phyloP scores from a whole-genome alignment of 1,140 invertebrate genomes.

The Tenebrio molitor region DNA sequence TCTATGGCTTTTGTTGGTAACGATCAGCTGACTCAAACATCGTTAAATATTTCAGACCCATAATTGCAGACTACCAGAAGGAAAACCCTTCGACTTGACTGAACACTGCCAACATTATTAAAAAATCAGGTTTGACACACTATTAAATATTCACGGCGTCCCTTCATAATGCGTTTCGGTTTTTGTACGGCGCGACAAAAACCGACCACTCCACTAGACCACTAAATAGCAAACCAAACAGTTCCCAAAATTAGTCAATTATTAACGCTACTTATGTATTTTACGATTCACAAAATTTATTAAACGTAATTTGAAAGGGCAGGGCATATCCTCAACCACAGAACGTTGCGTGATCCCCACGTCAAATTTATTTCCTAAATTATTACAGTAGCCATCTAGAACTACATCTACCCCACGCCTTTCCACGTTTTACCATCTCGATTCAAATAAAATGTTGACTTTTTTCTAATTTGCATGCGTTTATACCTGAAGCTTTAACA shows the following conservation, averaged over 20 bases:
- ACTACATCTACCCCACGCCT: not conserved
- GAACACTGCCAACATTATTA: constrained; percentile 23
- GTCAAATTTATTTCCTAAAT: no score
- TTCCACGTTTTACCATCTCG: not conserved
- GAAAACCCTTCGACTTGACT: constrained; percentile 9
- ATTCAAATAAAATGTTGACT: not conserved
- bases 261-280: no score
- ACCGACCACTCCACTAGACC: not conserved
- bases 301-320: no score
- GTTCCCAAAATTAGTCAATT: no score
- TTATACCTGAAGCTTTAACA: constrained; percentile 1
- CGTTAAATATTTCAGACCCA: constrained; percentile 37
- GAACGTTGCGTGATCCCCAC: no score
- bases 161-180: not conserved
- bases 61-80: constrained; percentile 29
- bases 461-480: constrained; percentile 19
- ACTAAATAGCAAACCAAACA: constrained; percentile 28
- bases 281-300: not conserved
- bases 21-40: constrained; percentile 39
- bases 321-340: no score
- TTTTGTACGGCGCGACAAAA: constrained; percentile 17
- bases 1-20: constrained; percentile 39
- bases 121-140: constrained; percentile 28
- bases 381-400: no score
- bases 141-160: constrained; percentile 27